Evolutionary conservation across 2,113 vertebrate species (phyloP).

Genomic region (Nothocercus julius): DNA sequence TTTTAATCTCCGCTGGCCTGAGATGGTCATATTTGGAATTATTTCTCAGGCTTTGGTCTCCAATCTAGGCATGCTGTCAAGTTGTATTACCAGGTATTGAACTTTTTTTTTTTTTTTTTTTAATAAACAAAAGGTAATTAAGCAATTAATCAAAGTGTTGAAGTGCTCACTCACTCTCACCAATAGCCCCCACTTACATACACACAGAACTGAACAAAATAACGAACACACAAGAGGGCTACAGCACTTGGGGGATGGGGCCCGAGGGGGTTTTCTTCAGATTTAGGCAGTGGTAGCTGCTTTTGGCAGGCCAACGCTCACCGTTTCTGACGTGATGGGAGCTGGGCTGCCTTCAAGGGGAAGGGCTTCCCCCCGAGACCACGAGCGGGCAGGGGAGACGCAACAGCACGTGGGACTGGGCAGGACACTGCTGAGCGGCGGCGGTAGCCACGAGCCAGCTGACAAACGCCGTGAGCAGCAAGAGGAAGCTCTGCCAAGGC

Average conservation of each 20-base stretch:
- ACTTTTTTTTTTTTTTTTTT: background rate
- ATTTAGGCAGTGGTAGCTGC: background rate
- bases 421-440: background rate
- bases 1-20: background rate
- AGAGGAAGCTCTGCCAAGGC: background rate
- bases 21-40: background rate
- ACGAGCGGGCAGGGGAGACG: background rate
- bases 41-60: background rate
- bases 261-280: background rate
- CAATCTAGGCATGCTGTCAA: background rate
- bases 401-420: fast-evolving
- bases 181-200: background rate
- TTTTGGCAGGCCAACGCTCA: background rate
- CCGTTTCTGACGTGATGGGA: fast-evolving
- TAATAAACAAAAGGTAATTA: background rate
- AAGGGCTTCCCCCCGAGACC: background rate
- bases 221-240: background rate
- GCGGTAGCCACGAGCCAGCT: background rate
- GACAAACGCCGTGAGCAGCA: background rate
- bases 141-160: slow-evolving; percentile 1
- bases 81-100: background rate
- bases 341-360: background rate
- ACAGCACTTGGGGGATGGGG: fast-evolving
- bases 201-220: background rate
- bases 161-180: background rate